A percentile compares a stretch with the other conserved stretches of the same genome.
Conservation (phyloP, 2,888 invertebrate genomes). For the Glyphotaelius pellucidus region DNA sequence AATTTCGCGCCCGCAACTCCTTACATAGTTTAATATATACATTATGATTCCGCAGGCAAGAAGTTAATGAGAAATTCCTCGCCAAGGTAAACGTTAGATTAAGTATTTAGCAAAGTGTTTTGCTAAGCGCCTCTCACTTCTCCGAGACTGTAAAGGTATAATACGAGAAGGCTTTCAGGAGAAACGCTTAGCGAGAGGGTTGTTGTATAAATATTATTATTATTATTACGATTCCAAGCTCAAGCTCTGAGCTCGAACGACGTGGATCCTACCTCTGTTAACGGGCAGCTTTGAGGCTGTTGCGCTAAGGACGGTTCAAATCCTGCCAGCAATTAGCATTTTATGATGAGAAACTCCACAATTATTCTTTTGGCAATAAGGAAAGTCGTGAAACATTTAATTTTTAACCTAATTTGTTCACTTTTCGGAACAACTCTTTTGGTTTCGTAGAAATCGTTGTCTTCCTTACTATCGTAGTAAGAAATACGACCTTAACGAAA, state of each 20-base stretch:
- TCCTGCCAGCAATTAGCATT: background rate
- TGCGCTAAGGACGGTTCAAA: background rate
- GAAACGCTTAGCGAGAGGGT: background rate
- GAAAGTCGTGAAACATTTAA: no score
- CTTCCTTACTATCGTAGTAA: no score
- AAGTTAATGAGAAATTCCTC: constrained; percentile 2
- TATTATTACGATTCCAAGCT: background rate
- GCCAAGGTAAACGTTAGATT: background rate
- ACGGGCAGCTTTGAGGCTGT: background rate
- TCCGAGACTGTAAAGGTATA: background rate
- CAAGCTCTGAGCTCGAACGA: background rate
- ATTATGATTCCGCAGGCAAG: background rate
- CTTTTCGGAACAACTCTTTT: no score
- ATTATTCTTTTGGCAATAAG: no score
- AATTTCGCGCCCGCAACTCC: background rate
- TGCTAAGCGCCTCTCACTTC: background rate
- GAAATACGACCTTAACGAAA: no score
- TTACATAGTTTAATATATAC: background rate
- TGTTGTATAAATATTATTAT: background rate
- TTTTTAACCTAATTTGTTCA: no score
- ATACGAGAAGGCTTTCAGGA: background rate
- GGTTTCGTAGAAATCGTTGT: no score
- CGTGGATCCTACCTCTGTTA: background rate
- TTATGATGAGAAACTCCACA: background rate
- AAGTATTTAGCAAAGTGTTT: constrained; percentile 2